Base-by-base conservation (phyloP, 2,113 vertebrate species). In the Cinclus cinclus region DNA sequence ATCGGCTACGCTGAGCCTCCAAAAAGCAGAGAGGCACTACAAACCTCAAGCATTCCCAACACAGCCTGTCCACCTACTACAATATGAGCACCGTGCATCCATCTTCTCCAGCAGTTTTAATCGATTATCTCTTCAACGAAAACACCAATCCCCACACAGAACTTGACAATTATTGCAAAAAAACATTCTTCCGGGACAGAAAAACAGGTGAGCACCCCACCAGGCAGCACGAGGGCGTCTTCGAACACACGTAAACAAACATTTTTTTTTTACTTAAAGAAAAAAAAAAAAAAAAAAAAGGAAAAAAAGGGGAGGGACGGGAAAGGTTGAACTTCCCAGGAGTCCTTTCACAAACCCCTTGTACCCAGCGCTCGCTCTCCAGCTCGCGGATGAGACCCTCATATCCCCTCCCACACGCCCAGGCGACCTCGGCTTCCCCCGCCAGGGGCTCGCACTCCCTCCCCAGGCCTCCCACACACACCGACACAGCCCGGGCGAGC, bases 231-330 rank as follows among this genome's bases (percentile, higher is more conserved):
- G 15, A 83, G 67, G 67, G 53, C 89, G 68, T 83, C 81, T 49
- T 7, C 4, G 23, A 55, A 33, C 25, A 35, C 12, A 37, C 1
- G 3, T 25, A 56, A 83, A 89, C 53, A 46, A 44, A 39, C 7
- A 3, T 15, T 35, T 27, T 23, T 25, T 2, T 50, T 22, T 15
- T 69, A 3, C 8, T 53, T 21, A 15, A 31, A 16, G 2, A 13
- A 41, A 41, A 53, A 59, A 56, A 42, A 74, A 79, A 39, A 33
- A 59, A 52, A 42, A 64, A 80, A 13, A 17, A 35, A 2, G 10
- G 8, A 28, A 67, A 47, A n/a, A 7, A 9, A 1, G 5, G 10
- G 3, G 9, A 2, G 3, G 3, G 1, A 16, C 24, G 23, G 6
- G 2, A 27, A 30, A 23, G 13, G 9, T 10, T 42, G 27, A 77